Evolutionary conservation across 2,113 vertebrate genomes (phyloP).

Genomic region (Neoarius graeffei): DNA sequence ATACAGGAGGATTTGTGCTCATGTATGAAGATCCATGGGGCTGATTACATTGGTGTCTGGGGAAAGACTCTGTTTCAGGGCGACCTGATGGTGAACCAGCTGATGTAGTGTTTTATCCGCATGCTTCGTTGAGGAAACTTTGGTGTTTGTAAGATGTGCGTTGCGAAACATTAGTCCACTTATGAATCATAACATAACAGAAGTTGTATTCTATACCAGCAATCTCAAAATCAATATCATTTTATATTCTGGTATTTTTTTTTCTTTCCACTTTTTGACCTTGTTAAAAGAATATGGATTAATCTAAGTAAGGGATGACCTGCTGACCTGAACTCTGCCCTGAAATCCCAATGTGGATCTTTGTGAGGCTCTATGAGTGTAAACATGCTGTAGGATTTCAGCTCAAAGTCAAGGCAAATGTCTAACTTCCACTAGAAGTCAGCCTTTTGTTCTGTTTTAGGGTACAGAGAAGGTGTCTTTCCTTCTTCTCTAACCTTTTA

Average conservation of each 20-base stretch:
- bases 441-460: background rate
- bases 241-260: background rate
- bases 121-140: background rate
- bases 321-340: constrained; percentile 20
- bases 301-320: background rate
- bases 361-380: background rate
- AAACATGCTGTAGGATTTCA: background rate
- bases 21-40: constrained; percentile 29
- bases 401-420: background rate
- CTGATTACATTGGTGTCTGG: constrained; percentile 43
- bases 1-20: constrained; percentile 49
- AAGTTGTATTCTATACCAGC: background rate
- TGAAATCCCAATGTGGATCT: constrained; percentile 1
- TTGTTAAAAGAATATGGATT: constrained; percentile 8
- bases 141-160: background rate
- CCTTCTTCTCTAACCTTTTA: background rate
- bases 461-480: background rate
- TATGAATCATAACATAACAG: background rate
- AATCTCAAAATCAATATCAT: no score
- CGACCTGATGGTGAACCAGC: constrained; percentile 9
- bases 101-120: background rate
- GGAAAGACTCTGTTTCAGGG: constrained; percentile 36
- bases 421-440: background rate
- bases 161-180: background rate
- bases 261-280: background rate